Evolutionary conservation across 2,888 invertebrate genomes (phyloP).

Genomic region (Coremacera marginata): DNA sequence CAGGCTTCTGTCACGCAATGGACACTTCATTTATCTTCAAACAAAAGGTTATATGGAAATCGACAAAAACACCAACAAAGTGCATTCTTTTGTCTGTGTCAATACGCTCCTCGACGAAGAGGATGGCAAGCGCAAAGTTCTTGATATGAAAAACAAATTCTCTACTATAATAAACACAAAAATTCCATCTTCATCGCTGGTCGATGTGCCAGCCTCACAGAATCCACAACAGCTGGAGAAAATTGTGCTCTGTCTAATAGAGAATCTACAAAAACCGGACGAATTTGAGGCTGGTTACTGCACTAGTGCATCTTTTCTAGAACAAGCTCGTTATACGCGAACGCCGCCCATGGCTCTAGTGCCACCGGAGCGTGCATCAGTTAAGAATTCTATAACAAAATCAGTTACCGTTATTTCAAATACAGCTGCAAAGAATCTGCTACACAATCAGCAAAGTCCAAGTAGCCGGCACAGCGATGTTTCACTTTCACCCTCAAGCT

Average conservation of each 20-base stretch:
- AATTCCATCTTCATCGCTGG: conserved; percentile 65
- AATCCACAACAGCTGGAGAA: conserved; percentile 79
- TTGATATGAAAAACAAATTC: conserved; percentile 85
- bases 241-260: conserved; percentile 79
- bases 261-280: conserved; percentile 67
- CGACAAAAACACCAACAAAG: conserved; percentile 79
- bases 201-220: conserved; percentile 73
- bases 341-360: conserved; percentile 65
- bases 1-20: conserved; percentile 82
- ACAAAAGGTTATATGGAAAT: conserved; percentile 88
- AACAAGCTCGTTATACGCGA: conserved; percentile 46
- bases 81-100: conserved; percentile 88
- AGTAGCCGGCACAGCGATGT: conserved; percentile 52
- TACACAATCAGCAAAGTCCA: conserved; percentile 35
- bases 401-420: conserved; percentile 68
- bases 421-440: conserved; percentile 62
- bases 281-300: conserved; percentile 46
- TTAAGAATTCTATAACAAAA: conserved; percentile 68
- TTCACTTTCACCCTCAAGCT: conserved; percentile 56
- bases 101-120: conserved; percentile 82
- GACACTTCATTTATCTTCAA: conserved; percentile 85
- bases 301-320: conserved; percentile 31
- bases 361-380: conserved; percentile 65
- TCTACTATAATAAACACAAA: conserved; percentile 77
- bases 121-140: conserved; percentile 79